These are phyloP conservation scores for Bhutanitis thaidina DNA, from an alignment of 2,888 invertebrate genomes.

Conservation along the genomic window DNA sequence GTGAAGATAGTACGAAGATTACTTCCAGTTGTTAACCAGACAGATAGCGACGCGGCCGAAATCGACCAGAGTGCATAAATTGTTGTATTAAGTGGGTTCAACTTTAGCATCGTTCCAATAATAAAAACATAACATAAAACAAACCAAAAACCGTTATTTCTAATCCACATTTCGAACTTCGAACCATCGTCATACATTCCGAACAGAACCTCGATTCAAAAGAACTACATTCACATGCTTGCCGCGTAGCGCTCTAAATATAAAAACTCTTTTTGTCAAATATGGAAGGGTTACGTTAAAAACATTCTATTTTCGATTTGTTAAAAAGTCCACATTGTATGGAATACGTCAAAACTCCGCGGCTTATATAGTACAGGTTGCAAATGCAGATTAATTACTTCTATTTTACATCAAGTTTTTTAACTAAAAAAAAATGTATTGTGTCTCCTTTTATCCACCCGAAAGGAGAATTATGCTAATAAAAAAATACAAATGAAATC, in stretches of 20 bases:
- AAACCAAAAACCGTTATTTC: constrained; percentile 41
- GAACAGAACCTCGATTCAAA: constrained; percentile 71
- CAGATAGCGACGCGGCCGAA: too few species aligned
- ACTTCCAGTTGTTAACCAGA: too few species aligned
- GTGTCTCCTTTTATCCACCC: too few species aligned
- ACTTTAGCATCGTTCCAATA: too few species aligned
- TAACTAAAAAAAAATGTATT: too few species aligned
- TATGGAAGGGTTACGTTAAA: constrained; percentile 80
- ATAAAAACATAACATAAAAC: constrained; percentile 13
- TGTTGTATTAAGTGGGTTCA: too few species aligned
- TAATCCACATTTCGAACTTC: constrained; percentile 54
- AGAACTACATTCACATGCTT: constrained; percentile 71
- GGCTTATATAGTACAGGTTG: constrained; percentile 47
- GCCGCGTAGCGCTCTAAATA: constrained; percentile 73
- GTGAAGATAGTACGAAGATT: too few species aligned
- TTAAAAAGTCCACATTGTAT: constrained; percentile 79
- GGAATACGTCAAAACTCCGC: constrained; percentile 78
- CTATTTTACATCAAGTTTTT: constrained; percentile 3
- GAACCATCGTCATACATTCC: constrained; percentile 57
- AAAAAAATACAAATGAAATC: too few species aligned
- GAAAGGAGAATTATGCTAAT: too few species aligned
- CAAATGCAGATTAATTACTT: constrained; percentile 26
- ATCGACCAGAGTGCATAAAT: too few species aligned
- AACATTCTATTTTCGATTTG: constrained; percentile 79
- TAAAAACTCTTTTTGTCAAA: constrained; percentile 75